Percentiles rank a stretch among this genome's conserved stretches.
Evolutionary conservation across 2,113 vertebrate genomes (phyloP).

Genomic region (Octodon degus): DNA sequence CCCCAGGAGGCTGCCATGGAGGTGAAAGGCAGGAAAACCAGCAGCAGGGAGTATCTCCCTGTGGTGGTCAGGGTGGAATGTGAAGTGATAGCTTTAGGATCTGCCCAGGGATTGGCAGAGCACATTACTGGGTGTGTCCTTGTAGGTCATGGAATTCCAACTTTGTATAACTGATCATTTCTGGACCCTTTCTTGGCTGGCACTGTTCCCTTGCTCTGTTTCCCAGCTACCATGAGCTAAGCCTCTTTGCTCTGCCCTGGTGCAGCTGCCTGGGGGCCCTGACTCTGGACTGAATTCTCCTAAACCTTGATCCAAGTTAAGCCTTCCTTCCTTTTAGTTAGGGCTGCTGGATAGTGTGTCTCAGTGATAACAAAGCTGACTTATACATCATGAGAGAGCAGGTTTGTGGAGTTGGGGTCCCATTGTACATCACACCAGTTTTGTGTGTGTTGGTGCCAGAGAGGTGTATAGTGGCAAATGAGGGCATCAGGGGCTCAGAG

Average conservation of each 20-base stretch:
- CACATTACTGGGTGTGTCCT: neutral
- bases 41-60: neutral
- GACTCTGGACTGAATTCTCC: neutral
- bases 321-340: neutral
- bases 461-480: neutral
- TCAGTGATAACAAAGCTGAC: neutral
- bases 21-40: neutral
- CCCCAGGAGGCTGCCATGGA: neutral
- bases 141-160: neutral
- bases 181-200: neutral
- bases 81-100: neutral
- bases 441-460: neutral
- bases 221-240: neutral
- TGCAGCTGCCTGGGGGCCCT: neutral
- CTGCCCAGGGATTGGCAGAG: neutral
- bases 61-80: neutral
- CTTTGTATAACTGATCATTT: neutral
- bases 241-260: neutral
- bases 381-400: neutral
- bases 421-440: neutral
- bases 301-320: neutral
- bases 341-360: neutral
- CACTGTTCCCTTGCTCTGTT: neutral
- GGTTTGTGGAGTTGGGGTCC: neutral
- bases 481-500: neutral